Conservation (phyloP, 2,113 vertebrate genomes). For the Xenopus laevis region DNA sequence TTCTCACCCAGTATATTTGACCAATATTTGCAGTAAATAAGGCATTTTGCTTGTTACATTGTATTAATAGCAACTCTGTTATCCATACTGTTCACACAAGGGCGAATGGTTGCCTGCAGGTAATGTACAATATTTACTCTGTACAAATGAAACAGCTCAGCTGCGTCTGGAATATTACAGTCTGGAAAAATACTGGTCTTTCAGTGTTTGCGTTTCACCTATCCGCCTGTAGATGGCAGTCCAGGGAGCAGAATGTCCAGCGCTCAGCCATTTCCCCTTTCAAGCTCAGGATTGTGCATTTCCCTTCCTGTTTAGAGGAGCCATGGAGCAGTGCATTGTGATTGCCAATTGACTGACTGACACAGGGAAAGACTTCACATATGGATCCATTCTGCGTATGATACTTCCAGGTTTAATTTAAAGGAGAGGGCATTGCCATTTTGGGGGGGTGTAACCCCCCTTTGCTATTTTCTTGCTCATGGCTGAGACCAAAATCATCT, state of each 20-base stretch:
- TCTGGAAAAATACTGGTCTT: conserved; percentile 5
- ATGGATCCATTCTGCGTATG: conserved; percentile 37
- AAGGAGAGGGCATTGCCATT: conserved; percentile 16
- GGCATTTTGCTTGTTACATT: too few species aligned
- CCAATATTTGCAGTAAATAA: too few species aligned
- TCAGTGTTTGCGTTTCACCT: not conserved
- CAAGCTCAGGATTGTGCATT: conserved; percentile 68
- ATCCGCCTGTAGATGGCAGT: conserved; percentile 69
- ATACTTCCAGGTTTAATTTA: conserved; percentile 29
- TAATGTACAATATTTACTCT: conserved; percentile 15
- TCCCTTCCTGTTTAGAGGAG: conserved; percentile 78
- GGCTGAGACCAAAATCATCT: conserved; percentile 98
- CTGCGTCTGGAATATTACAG: not conserved
- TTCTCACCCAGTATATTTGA: too few species aligned
- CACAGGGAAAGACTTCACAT: conserved; percentile 57
- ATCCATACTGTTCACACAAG: too few species aligned
- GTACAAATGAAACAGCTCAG: not conserved
- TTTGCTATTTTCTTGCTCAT: conserved; percentile 62
- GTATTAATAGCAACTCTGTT: too few species aligned
- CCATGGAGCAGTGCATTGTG: conserved; percentile 57
- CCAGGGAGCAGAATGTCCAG: conserved; percentile 54
- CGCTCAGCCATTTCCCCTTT: conserved; percentile 56
- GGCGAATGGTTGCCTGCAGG: conserved; percentile 2
- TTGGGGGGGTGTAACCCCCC: conserved; percentile 41
- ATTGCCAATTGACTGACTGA: conserved; percentile 59